Evolutionary conservation across 2,797 vertebrate species (phyloP).

Genomic region (Sitta carolinensis): DNA sequence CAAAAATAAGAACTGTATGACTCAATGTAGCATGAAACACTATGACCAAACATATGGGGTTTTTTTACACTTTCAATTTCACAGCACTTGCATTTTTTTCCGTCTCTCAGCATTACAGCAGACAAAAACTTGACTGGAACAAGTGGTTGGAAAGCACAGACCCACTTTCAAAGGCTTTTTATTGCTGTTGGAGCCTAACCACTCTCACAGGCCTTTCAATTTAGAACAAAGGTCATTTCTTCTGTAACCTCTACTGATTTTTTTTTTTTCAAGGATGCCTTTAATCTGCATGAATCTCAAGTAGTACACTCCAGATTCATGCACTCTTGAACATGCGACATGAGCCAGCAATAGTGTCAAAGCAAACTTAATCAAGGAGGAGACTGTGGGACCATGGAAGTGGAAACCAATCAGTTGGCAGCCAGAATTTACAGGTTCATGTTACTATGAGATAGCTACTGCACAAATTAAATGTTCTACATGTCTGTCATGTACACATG

Average conservation of each 20-base stretch:
- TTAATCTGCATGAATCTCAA: not conserved
- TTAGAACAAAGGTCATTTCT: not conserved
- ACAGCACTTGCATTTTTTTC: not conserved
- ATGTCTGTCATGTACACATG: accelerated
- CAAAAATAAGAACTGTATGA: not conserved
- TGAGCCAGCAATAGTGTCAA: not conserved
- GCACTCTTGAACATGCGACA: not conserved
- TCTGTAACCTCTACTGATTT: not conserved
- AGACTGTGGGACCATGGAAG: not conserved
- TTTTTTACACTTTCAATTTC: not conserved
- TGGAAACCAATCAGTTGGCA: not conserved
- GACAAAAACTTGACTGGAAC: not conserved
- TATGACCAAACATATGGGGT: not conserved
- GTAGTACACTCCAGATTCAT: not conserved
- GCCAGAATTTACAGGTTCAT: not conserved
- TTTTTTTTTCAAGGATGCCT: not conserved
- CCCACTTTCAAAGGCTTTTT: not conserved
- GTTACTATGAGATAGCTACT: not conserved
- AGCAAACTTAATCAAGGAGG: not conserved
- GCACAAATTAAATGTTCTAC: not conserved
- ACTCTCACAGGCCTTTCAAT: not conserved
- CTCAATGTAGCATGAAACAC: not conserved
- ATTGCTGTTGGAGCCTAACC: not conserved
- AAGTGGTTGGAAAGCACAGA: not conserved
- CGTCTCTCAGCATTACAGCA: not conserved